Evolutionary conservation across 1,140 invertebrate genomes (phyloP), one percentile per base, ranked within the genome.

Genomic region (Vanessa atalanta): DNA sequence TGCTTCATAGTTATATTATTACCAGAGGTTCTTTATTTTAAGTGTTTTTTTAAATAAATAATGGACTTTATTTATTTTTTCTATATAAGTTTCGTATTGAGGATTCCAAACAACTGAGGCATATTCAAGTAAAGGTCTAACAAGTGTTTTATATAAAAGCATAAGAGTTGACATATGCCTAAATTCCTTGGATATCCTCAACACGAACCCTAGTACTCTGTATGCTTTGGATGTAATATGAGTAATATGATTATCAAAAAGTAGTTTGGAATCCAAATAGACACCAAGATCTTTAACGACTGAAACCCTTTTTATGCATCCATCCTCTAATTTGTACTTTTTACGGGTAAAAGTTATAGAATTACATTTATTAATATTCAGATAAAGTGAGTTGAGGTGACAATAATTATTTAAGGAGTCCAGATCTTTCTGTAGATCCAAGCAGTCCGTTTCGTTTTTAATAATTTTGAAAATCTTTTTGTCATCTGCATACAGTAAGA

Each of bases 211-310:
- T n/a, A 51, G 50, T 15, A 51, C 14, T 48, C n/a, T 51, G 50
- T n/a, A 51, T 13, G 50, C 37, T 47, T 65, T 65, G 14, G 63
- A 65, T 65, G 63, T 65, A 47, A 65, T 65, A 65, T 65, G 63
- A 65, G 26, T 65, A 43, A 65, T 65, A 43, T 65, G 63, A 13
- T 65, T 37, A 43, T 60, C 57, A 23, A 23, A 26, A 60, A 60
- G 12, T 60, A n/a, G 6, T 51, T 51, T 51, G 50, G 11, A 51
- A 51, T 51, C 50, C 50, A 51, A 51, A 60, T 60, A 26, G 8
- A 51, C 50, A 64, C 65, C 65, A 66, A 66, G 47, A 66, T 66
- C 47, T 66, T 23, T 66, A 66, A 66, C 47, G 16, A 66, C 43
- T 66, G 65, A 20, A 50, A 64, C 61, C 37, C 37, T 43, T 7